Evolutionary conservation across 2,888 invertebrate species (phyloP).

Genomic region (Operophtera brumata): DNA sequence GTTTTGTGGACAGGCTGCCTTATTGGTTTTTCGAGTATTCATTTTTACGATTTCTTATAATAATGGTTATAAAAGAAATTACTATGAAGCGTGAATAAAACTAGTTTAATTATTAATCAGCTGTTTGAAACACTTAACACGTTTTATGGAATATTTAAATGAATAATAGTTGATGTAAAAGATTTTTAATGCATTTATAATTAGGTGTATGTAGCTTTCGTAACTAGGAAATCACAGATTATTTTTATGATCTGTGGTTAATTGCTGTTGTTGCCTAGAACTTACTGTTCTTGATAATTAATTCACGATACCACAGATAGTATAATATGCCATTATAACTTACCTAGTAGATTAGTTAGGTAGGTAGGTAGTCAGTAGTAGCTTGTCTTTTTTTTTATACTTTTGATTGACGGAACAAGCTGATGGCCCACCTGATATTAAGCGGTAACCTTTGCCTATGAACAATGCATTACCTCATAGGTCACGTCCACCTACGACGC

Average conservation of each 20-base stretch:
- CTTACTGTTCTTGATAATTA: background rate
- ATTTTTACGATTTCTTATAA: slow-evolving; percentile 18
- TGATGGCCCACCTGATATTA: too few species aligned
- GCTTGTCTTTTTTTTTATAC: too few species aligned
- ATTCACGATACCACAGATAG: too few species aligned
- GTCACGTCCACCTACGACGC: too few species aligned
- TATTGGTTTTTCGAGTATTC: slow-evolving; percentile 10
- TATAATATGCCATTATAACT: too few species aligned
- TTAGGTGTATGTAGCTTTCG: slow-evolving; percentile 15
- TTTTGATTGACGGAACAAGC: too few species aligned
- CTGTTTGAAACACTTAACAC: slow-evolving; percentile 17
- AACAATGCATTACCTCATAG: too few species aligned
- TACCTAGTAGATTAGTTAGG: too few species aligned
- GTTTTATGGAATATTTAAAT: slow-evolving; percentile 5
- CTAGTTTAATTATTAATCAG: slow-evolving; percentile 21
- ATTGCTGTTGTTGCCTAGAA: background rate
- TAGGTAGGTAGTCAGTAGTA: too few species aligned
- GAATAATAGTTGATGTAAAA: background rate
- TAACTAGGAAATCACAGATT: background rate
- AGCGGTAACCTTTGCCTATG: too few species aligned
- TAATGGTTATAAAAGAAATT: slow-evolving; percentile 22
- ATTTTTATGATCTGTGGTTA: slow-evolving; percentile 1
- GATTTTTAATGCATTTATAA: slow-evolving; percentile 22
- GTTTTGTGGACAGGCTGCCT: background rate
- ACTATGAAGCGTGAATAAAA: slow-evolving; percentile 25